Base-by-base conservation (phyloP, 2,888 invertebrate species). In the Strigamia maritima region DNA sequence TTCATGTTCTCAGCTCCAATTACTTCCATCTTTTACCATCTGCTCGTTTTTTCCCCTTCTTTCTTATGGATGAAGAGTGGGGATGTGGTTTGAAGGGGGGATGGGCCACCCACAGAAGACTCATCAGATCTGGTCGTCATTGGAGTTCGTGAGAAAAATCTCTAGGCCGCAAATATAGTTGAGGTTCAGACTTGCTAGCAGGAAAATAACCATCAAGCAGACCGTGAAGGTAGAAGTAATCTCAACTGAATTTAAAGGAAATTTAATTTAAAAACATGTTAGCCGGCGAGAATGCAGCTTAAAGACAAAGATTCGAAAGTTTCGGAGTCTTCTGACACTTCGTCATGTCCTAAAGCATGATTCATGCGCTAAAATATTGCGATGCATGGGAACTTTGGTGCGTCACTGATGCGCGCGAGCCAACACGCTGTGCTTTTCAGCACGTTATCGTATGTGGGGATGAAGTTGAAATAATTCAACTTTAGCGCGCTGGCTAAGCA, bases 81-180 rank as follows among this genome's bases (percentile, higher is more conserved):
- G 65, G 26, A 28, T 28, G 26, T 65, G 24, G 65, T 65, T 26
- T 24, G 24, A 49, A n/a, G 65, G 65, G 60, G 22, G 65, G 65
- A 65, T 12, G 16, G 65, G 65, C 65, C 65, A 65, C 65, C 65
- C 65, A 65, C 65, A 65, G 65, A 65, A 65, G 65, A 26, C 65
- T 65, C 65, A 65, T 65, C 65, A 65, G 26, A 26, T 65, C 14
- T 65, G 65, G 65, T 65, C 65, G 26, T 65, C 65, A 65, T 65
- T 65, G 65, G 65, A 65, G 65, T 65, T 65, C 65, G 65, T 65
- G 65, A 65, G 65, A 65, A 65, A 65, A 49, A 49, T 49, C 49
- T 49, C n/a, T 49, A 49, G 26, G 26, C 60, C 7, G 2, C 60
- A 60, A 60, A 19, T 60, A 19, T 16, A 24, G 1, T 60, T 19